Percentiles rank a stretch among this genome's conserved stretches.
These are phyloP conservation scores for Andrena hattorfiana DNA, from an alignment of 2,888 invertebrate genomes.

Conservation along the genomic window DNA sequence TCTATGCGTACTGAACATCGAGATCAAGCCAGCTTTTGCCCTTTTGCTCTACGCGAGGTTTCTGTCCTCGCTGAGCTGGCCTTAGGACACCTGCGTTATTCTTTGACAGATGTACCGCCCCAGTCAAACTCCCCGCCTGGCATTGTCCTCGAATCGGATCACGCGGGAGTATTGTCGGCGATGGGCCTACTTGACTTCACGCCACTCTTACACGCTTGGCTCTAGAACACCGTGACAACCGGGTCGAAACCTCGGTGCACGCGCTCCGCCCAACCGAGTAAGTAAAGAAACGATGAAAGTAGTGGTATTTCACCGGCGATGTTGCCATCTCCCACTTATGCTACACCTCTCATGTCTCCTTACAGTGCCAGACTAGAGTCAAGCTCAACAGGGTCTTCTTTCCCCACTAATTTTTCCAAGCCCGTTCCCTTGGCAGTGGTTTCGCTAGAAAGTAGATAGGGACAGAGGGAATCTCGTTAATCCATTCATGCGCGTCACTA, in stretches of 20 bases:
- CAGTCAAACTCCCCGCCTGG: conserved; percentile 89
- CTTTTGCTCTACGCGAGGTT: too few relatives aligned
- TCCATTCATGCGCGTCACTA: too few relatives aligned
- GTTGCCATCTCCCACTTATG: conserved; percentile 85
- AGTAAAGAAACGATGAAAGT: conserved; percentile 86
- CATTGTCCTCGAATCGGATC: conserved; percentile 87
- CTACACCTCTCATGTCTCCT: conserved; percentile 88
- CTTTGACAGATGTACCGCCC: conserved; percentile 89
- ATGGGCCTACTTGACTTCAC: conserved; percentile 80
- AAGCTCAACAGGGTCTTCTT: conserved; percentile 90
- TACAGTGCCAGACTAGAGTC: conserved; percentile 81
- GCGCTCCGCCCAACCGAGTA: conserved; percentile 86
- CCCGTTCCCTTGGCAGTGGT: too few relatives aligned
- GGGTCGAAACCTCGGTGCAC: conserved; percentile 80
- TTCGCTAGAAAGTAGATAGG: too few relatives aligned
- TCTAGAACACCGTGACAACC: conserved; percentile 83
- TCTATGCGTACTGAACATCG: too few relatives aligned
- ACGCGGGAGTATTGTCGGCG: conserved; percentile 85
- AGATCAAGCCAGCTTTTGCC: too few relatives aligned
- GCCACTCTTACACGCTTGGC: conserved; percentile 46
- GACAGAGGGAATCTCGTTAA: too few relatives aligned
- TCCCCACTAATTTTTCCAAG: conserved; percentile 82
- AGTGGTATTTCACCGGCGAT: conserved; percentile 55
- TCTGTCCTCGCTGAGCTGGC: conserved; percentile 89
- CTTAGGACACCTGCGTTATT: conserved; percentile 86